Evolutionary conservation across 1,140 invertebrate species (phyloP), one percentile per base, ranked within the genome.

Genomic region (Leptinotarsa lineolata): DNA sequence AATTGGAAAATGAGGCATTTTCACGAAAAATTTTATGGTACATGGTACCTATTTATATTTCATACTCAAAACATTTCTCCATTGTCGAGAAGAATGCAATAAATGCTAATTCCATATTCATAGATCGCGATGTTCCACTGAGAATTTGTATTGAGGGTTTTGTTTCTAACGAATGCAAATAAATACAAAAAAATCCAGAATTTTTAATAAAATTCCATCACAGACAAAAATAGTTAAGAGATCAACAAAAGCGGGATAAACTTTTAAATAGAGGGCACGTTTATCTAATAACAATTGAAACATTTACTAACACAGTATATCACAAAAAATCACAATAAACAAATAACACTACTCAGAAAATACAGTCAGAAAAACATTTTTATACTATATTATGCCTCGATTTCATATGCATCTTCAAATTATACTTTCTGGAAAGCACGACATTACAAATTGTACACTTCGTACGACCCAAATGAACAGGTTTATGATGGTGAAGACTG

Each of bases 361-460:
- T 39, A 39, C 8, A 39, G 30, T 39, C 30, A 39, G 30, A 4
- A 39, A 39, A 39, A 39, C 2, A 39, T 8, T 54, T 20, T 67
- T 45, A 67, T 4, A n/a, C 24, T 74, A 64, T 15, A 61, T 70
- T 72, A 60, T 83, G 81, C 20, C 79, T 77, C 11, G 77, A 79
- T 39, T 75, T 71, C 45, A 83, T 75, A 54, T 83, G 82, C 61
- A 81, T 77, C 68, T 81, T 81, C 71, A 83, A 76, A 70, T 82
- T 80, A 64, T 82, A 82, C 60, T 80, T 81, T 59, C 81, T 78
- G 21, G 78, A 80, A 20, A 83, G 70, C 11, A 83, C 81, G 24
- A 58, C 78, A 72, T 72, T 44, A 66, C 82, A 83, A 21, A 82
- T 80, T 2, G 77, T 77, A 67, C 82, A 83, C 60, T 81, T 78